Base-by-base conservation (phyloP, 2,888 invertebrate species). In the Sussaba pulchella region DNA sequence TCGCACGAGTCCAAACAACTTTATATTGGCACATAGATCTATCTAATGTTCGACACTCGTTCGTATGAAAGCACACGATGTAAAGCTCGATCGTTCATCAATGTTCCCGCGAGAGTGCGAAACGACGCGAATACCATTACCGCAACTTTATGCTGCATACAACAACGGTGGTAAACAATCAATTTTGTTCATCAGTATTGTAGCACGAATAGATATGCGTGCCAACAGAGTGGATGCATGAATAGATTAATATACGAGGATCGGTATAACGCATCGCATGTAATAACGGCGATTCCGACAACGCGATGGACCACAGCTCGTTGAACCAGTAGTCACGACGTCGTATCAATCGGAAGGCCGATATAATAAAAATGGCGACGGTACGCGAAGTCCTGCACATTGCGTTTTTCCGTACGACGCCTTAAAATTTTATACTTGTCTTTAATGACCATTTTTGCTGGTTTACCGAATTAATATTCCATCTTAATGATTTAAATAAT, bases 11-110 rank as follows among this genome's bases (percentile, higher is more conserved):
- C 64, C 54, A 57, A 57, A 73, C 54, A 54, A 64, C 31, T 73
- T 54, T 43, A 73, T 73, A 73, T 43, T 54, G 64, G 64, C 43
- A 31, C 64, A 64, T 54, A 73, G 52, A 73, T 73, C 54, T 64
- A 19, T 73, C 64, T 57, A 64, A 73, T 64, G 64, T 64, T 64
- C 73, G 73, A 64, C 54, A 64, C 17, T 66, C 57, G 73, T 54
- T 45, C 73, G 73, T 57, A 64, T 43, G 57, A 73, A 66, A 52
- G 64, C 54, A 64, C 54, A 57, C 17, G 24, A 50, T 50, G 50
- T 61, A 61, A 71, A 71, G 61, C 71, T 71, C 39, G 31, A 21
- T 36, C 41, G 61, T 71, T 61, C 31, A 61, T 71, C 71, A 61
- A 47, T 19, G 31, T 71, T 71, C 19, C 12, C 47, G 31, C 39